Evolutionary conservation across 2,888 invertebrate genomes (phyloP), one percentile per base, ranked within the genome.

Genomic region (Bellardia pandia): DNA sequence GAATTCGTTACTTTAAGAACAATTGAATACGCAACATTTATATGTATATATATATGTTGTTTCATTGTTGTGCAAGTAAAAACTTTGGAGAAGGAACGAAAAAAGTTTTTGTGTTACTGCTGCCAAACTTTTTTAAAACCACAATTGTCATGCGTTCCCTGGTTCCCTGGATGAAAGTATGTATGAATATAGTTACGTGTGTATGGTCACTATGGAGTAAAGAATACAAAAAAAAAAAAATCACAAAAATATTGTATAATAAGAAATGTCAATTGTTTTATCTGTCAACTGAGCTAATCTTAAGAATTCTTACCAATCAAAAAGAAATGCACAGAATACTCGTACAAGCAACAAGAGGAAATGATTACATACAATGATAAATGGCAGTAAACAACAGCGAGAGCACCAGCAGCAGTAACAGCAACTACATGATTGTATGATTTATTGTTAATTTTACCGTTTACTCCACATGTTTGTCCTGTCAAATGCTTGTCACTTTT

Each of bases 401-500:
- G 14, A 51, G 23, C n/a, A 51, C 33, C 64, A 64, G 8, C 23
- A 71, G 30, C 56, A 75, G 16, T 7, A 71, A 7, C 8, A 74
- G 8, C 7, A 45, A 78, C 6, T 71, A 40, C 79, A 71, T 80
- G 79, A 71, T 45, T 75, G 48, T 80, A 80, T 80, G 85, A 85
- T 85, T 85, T 85, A 85, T 80, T 76, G 85, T 69, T 56, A 75
- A 80, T 76, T 85, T 85, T 80, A 85, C 85, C 79, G 85, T 85
- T 85, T 79, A 85, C 69, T 76, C 79, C 53, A 56, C 79, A 85
- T 85, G 79, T 85, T 85, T 62, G 62, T 48, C n/a, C 79, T 79
- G 85, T 85, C 85, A 85, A 85, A 85, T 80, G 85, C 85, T 85
- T 85, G 85, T 85, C 85, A 80, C 60, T 79, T 85, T 76, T 85